These are phyloP conservation scores for Cylindroiulus punctatus DNA, from an alignment of 2,888 invertebrate species.

Conservation along the genomic window DNA sequence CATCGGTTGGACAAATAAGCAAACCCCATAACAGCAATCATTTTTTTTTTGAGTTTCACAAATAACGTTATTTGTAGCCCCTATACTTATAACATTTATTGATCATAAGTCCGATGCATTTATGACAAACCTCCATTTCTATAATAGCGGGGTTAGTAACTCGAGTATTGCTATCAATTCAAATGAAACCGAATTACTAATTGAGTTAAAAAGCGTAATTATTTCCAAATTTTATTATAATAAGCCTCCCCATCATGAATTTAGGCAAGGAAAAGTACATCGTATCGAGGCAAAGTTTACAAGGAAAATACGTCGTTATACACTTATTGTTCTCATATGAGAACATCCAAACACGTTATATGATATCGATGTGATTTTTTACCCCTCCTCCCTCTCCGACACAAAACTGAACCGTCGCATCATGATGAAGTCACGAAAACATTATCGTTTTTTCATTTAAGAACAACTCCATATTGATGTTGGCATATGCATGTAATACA, in stretches of 20 bases:
- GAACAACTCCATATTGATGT: no score
- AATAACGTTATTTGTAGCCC: neutral
- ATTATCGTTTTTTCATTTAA: no score
- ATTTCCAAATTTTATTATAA: neutral
- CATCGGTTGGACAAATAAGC: slow-evolving; percentile 18
- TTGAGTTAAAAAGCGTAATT: neutral
- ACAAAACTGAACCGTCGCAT: no score
- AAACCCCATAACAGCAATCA: slow-evolving; percentile 16
- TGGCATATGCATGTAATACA: no score
- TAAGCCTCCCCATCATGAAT: neutral
- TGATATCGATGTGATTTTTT: no score
- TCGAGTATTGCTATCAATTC: neutral
- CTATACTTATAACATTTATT: neutral
- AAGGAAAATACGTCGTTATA: no score
- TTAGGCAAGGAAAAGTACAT: neutral
- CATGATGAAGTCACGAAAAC: no score
- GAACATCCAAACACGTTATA: no score
- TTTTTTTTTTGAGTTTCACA: neutral
- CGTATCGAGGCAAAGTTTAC: neutral
- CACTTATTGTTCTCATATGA: no score
- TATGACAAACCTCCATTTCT: slow-evolving; percentile 1
- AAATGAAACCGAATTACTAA: neutral
- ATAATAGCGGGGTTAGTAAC: neutral
- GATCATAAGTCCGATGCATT: neutral
- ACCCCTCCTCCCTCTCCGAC: no score